Evolutionary conservation across 1,140 invertebrate genomes (phyloP), one percentile per base, ranked within the genome.

Genomic region (Bombyx mandarina): DNA sequence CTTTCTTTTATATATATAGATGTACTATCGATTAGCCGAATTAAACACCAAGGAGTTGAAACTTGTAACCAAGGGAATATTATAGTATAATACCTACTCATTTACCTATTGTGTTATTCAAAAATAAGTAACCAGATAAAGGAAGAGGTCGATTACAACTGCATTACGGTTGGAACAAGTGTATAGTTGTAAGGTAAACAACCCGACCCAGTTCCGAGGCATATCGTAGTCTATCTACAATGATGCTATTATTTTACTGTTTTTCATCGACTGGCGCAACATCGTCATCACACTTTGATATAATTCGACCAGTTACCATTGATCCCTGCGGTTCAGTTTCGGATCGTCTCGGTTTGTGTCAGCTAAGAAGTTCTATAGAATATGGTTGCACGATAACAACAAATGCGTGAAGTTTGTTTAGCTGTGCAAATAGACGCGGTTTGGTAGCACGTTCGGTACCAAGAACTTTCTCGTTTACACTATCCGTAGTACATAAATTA

Each of bases 371-470:
- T 44, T 60, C 70, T 53, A 18, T 48, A 47, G 62, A 69, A 47
- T 54, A 50, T 73, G 77, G 75, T 66, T 59, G 8, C 45, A 53
- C 59, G 74, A 74, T 77, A 75, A 75, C 66, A 72, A 69, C 68
- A 70, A 65, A 64, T 66, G 65, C 57, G 62, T 61, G 51, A 46
- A 67, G 80, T 83, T 86, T 86, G 73, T 66, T 75, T 86, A 86
- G 78, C 79, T 86, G 82, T 75, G 73, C 74, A 84, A 86, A 86
- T 80, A 85, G 48, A 62, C 69, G 58, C 64, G 70, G 63, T 77
- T 75, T 79, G 80, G 76, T 82, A 81, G 79, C 75, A 74, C 71
- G 71, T 73, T 66, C 73, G 65, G 65, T 82, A 81, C 79, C 67
- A 56, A 79, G 77, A 82, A 85, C 66, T 76, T 75, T 77, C 71